A percentile compares a stretch with the other conserved stretches of the same genome.
Conservation (phyloP, 2,113 vertebrate species). For the Apus apus region DNA sequence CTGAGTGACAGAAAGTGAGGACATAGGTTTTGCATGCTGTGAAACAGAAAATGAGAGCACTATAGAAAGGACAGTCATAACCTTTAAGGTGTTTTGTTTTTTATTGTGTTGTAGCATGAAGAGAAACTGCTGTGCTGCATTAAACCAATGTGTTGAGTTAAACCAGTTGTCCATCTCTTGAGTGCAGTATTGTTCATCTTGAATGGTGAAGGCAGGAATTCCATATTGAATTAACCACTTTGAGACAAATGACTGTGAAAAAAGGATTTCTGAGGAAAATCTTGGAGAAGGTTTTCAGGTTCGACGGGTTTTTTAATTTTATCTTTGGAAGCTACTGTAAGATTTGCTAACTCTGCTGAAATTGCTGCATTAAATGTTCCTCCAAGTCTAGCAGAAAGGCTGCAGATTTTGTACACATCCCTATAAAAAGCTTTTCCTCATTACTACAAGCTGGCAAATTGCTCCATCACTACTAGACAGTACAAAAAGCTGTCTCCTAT, state of each 20-base stretch:
- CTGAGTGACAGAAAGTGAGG: slow-evolving; percentile 10
- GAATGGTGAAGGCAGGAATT: not conserved
- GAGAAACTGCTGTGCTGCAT: not conserved
- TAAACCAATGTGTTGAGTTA: not conserved
- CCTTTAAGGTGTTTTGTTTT: not conserved
- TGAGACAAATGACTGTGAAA: not conserved
- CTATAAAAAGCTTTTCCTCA: not conserved
- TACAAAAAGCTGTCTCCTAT: not conserved
- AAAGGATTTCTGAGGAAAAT: not conserved
- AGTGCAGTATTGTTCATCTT: not conserved
- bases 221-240: not conserved
- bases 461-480: not conserved
- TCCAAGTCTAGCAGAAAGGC: not conserved
- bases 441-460: not conserved
- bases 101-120: not conserved
- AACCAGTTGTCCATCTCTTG: not conserved
- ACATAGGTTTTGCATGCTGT: not conserved
- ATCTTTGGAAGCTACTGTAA: not conserved
- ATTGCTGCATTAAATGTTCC: not conserved
- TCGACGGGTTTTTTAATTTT: not conserved
- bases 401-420: not conserved
- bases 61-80: not conserved
- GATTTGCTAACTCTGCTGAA: not conserved
- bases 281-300: not conserved
- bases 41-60: not conserved